A percentile compares a stretch with the other conserved stretches of the same genome.
Conservation (phyloP, 64 coral and sea anemone genomes). For the Pocillopora verrucosa region DNA sequence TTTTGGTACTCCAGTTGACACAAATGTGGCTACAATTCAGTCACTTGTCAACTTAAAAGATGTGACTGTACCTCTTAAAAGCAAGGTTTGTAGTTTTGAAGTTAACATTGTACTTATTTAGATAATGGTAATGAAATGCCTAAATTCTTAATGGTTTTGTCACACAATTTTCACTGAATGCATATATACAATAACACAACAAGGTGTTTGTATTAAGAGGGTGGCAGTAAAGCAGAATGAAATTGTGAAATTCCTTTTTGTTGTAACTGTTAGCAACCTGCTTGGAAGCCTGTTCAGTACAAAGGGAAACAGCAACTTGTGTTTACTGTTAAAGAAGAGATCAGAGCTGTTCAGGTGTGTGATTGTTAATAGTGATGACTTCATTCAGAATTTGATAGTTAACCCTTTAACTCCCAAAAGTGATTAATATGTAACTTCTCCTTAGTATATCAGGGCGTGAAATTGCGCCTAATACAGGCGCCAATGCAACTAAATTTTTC, state of each 20-base stretch:
- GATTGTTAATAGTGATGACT: background rate
- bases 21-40: constrained; percentile 57
- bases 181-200: too few species aligned
- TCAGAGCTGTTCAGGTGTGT: constrained; percentile 79
- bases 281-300: constrained; percentile 81
- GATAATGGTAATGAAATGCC: background rate
- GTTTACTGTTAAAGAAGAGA: constrained; percentile 81
- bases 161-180: too few species aligned
- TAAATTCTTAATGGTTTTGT: background rate
- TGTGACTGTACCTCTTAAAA: constrained; percentile 29
- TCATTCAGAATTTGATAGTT: background rate
- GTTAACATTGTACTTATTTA: background rate
- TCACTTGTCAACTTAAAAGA: constrained; percentile 53
- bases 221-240: too few species aligned
- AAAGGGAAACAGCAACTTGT: constrained; percentile 83
- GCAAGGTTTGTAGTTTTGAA: constrained; percentile 32
- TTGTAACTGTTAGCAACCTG: constrained; percentile 55
- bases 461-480: too few species aligned
- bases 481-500: too few species aligned
- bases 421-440: too few species aligned
- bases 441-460: too few species aligned
- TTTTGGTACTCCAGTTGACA: constrained; percentile 77
- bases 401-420: too few species aligned
- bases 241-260: background rate
- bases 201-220: too few species aligned